phyloP scores from a whole-genome alignment of 2,113 vertebrate species.

The Maccullochella peelii region DNA sequence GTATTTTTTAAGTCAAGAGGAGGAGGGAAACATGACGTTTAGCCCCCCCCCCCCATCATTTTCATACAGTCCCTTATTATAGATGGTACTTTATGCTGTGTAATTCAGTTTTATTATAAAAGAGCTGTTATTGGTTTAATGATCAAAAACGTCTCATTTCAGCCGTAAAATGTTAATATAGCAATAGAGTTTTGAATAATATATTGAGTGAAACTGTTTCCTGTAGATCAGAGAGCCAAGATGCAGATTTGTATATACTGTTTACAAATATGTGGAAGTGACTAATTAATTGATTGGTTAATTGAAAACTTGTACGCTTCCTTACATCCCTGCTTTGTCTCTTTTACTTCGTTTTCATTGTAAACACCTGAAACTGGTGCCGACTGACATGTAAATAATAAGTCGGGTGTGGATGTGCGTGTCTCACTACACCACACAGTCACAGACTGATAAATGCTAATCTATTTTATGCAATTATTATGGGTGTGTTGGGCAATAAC shows the following conservation, averaged over 20 bases:
- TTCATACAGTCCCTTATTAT: too few species aligned
- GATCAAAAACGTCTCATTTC: neutral
- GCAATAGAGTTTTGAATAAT: neutral
- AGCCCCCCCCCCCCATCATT: too few species aligned
- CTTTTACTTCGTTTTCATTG: neutral
- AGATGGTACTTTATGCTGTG: too few species aligned
- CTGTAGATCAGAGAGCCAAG: neutral
- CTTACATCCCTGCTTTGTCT: neutral
- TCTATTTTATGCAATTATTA: slow-evolving; percentile 57
- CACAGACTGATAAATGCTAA: slow-evolving; percentile 51
- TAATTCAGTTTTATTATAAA: too few species aligned
- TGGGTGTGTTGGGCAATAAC: slow-evolving; percentile 48
- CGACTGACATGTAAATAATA: slow-evolving; percentile 5
- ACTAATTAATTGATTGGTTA: neutral
- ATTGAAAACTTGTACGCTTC: neutral
- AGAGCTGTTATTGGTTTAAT: too few species aligned
- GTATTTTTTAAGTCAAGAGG: too few species aligned
- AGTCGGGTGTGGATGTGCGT: neutral
- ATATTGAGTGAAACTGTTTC: neutral
- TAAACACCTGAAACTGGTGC: neutral
- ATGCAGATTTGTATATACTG: neutral
- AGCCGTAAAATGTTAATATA: neutral
- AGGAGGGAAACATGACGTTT: too few species aligned
- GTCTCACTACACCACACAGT: neutral
- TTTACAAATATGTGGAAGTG: neutral